Conservation (phyloP, 2,113 vertebrate genomes). For the Myodes glareolus region DNA sequence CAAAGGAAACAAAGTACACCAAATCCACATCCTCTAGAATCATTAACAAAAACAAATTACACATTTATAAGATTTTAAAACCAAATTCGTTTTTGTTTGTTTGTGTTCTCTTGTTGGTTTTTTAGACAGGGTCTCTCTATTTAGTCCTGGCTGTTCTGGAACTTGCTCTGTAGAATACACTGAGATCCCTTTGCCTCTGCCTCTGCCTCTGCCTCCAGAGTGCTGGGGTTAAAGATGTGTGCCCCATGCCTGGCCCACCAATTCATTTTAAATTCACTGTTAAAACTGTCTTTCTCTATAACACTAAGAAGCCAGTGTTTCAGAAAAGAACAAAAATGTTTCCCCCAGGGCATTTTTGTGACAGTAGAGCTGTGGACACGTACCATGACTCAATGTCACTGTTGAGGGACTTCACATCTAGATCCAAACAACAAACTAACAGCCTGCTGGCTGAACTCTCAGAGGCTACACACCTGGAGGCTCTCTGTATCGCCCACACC, state of each 20-base stretch:
- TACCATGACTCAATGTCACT: neutral
- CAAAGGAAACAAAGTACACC: neutral
- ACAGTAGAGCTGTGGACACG: neutral
- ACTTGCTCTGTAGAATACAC: neutral
- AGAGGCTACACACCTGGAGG: neutral
- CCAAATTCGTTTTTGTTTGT: neutral
- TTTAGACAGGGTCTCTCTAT: neutral
- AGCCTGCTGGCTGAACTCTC: neutral
- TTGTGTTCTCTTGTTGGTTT: neutral
- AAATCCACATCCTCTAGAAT: neutral
- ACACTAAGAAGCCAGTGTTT: neutral
- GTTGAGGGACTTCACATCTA: neutral
- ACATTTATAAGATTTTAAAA: neutral
- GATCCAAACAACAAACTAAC: neutral
- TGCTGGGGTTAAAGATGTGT: neutral
- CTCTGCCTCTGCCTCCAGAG: neutral
- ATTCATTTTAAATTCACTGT: conserved; percentile 14
- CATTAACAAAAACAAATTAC: conserved; percentile 10
- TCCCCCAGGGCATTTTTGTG: neutral
- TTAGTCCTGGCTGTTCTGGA: neutral
- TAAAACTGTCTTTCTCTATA: neutral
- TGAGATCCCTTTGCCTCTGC: neutral
- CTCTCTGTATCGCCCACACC: neutral
- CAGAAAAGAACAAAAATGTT: neutral
- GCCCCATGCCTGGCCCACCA: neutral